Percentiles rank a stretch among this genome's conserved stretches.
Conservation (phyloP, 2,113 vertebrate genomes). For the rat (Rattus norvegicus) region DNA sequence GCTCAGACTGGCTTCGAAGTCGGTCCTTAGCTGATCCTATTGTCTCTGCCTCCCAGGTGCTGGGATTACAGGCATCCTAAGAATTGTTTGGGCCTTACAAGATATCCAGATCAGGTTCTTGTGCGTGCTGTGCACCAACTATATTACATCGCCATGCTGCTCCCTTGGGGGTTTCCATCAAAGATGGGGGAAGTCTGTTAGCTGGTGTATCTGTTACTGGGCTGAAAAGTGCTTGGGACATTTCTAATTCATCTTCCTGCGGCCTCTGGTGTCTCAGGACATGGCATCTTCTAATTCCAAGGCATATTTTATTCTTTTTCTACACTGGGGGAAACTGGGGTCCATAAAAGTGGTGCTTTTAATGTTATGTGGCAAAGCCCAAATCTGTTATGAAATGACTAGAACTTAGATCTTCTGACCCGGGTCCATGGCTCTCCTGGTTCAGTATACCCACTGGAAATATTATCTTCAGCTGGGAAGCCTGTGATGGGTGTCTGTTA, state of each 20-base stretch:
- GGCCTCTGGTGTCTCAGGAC: neutral
- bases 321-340: neutral
- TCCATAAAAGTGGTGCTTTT: neutral
- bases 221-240: neutral
- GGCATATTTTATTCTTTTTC: neutral
- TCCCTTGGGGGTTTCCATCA: neutral
- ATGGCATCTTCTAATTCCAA: neutral
- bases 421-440: neutral
- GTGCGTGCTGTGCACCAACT: neutral
- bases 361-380: neutral
- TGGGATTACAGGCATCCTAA: neutral
- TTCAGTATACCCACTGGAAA: neutral
- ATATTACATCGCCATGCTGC: no score
- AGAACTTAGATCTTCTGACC: neutral
- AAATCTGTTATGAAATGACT: neutral
- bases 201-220: neutral
- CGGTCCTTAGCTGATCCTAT: neutral
- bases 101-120: no score
- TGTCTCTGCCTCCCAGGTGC: neutral
- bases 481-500: no score
- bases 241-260: neutral
- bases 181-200: neutral
- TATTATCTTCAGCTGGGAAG: neutral
- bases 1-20: neutral
- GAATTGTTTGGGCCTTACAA: no score